Percentiles rank a stretch among this genome's conserved stretches.
These are phyloP conservation scores for Pangasius larnaudii DNA, from an alignment of 2,797 vertebrate species.

Conservation along the genomic window DNA sequence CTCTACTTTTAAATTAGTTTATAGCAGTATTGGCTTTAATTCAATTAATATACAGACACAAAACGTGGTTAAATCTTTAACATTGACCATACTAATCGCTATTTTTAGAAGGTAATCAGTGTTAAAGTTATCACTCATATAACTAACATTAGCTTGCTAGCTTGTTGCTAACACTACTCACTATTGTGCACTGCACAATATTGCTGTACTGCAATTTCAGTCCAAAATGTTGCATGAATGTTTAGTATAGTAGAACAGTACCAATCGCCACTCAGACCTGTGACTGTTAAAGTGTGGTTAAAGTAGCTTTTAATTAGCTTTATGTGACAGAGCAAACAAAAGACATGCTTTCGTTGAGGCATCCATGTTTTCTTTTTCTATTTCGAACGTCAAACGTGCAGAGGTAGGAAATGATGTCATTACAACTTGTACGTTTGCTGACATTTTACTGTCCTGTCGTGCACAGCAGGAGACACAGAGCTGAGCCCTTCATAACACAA, in stretches of 20 bases:
- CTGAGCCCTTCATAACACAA: not conserved
- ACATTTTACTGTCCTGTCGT: slow-evolving; percentile 71
- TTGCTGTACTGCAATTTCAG: not conserved
- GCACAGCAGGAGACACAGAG: not conserved
- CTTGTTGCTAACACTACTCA: not conserved
- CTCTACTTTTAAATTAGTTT: not conserved
- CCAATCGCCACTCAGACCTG: not conserved
- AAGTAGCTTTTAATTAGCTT: not conserved
- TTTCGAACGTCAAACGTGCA: no score
- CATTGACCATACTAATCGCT: no score
- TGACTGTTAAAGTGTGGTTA: no score
- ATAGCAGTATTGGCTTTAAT: no score
- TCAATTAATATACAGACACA: no score
- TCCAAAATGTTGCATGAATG: not conserved
- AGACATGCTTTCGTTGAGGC: no score
- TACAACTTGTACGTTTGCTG: slow-evolving; percentile 54
- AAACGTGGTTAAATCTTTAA: no score
- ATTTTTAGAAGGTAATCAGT: no score
- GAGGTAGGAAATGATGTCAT: not conserved
- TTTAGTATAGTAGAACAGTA: not conserved
- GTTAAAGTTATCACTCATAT: not conserved
- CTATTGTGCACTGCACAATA: not conserved
- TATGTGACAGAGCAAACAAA: not conserved
- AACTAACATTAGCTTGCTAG: not conserved
- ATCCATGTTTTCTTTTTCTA: not conserved